A percentile compares a stretch with the other conserved stretches of the same genome.
These are phyloP conservation scores for Drosophila quinaria DNA, from an alignment of 2,888 invertebrate species.

Conservation along the genomic window DNA sequence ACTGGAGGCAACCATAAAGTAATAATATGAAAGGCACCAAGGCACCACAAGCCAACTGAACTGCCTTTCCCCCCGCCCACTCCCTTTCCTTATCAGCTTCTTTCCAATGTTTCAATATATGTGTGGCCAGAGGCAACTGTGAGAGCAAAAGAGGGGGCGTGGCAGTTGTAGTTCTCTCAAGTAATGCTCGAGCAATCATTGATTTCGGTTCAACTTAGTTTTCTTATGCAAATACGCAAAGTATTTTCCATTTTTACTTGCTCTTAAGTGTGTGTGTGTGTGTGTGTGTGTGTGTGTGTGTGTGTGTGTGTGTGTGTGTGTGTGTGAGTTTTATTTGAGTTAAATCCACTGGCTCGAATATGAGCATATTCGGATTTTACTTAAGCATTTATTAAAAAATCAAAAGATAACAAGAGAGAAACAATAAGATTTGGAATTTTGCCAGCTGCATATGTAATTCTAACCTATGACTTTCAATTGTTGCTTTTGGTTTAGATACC, in stretches of 20 bases:
- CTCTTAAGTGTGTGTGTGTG: conserved; percentile 18
- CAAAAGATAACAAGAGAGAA: conserved; percentile 25
- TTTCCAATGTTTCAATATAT: conserved; percentile 62
- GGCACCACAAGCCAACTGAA: conserved; percentile 15
- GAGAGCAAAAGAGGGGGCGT: conserved; percentile 47
- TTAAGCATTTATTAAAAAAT: conserved; percentile 72
- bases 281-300: conserved; percentile 8
- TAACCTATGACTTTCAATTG: conserved; percentile 32
- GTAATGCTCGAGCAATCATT: conserved; percentile 77
- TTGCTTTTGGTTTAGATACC: conserved; percentile 7
- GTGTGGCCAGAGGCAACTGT: conserved; percentile 36
- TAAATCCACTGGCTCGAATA: conserved; percentile 59
- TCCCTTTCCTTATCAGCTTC: background rate
- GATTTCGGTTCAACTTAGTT: conserved; percentile 78
- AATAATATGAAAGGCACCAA: conserved; percentile 74
- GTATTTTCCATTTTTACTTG: conserved; percentile 70
- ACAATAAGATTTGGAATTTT: conserved; percentile 30
- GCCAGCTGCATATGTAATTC: conserved; percentile 33
- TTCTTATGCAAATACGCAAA: conserved; percentile 78
- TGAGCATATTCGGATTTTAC: conserved; percentile 56
- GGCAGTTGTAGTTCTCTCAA: conserved; percentile 67
- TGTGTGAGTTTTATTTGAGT: conserved; percentile 39
- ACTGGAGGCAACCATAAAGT: conserved; percentile 80
- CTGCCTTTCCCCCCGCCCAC: background rate
- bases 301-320: conserved; percentile 12